These are phyloP conservation scores for Xylota sylvarum DNA, from an alignment of 2,888 invertebrate species.

Conservation along the genomic window DNA sequence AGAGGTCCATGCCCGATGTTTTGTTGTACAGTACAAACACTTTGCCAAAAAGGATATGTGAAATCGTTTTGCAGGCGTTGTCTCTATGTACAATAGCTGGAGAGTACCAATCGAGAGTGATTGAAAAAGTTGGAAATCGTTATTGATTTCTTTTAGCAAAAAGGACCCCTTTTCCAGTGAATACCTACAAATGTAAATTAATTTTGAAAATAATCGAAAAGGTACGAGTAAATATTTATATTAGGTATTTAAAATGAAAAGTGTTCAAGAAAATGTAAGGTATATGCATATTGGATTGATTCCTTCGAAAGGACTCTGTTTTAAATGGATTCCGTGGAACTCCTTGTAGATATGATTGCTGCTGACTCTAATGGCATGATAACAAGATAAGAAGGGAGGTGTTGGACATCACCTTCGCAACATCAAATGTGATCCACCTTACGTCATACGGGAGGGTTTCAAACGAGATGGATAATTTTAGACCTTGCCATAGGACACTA, in stretches of 20 bases:
- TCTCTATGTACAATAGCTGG: constrained; percentile 15
- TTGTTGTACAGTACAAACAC: constrained; percentile 59
- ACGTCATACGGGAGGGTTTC: too few relatives aligned
- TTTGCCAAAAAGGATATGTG: constrained; percentile 65
- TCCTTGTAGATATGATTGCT: too few relatives aligned
- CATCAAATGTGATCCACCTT: too few relatives aligned
- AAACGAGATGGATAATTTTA: too few relatives aligned
- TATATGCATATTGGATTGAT: too few relatives aligned
- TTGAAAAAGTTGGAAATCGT: constrained; percentile 47
- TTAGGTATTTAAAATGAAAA: neutral
- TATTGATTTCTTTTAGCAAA: constrained; percentile 20
- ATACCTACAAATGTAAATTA: constrained; percentile 8
- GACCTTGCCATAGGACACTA: too few relatives aligned
- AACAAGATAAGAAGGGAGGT: too few relatives aligned
- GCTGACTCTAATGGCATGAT: too few relatives aligned
- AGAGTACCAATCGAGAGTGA: constrained; percentile 37
- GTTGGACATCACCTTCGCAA: too few relatives aligned
- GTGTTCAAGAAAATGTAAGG: too few relatives aligned
- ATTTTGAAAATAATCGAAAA: constrained; percentile 20
- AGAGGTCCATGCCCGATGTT: constrained; percentile 28
- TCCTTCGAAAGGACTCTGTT: too few relatives aligned
- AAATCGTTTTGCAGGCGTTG: constrained; percentile 43
- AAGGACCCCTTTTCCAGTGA: constrained; percentile 3
- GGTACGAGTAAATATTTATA: neutral
- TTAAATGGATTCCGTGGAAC: too few relatives aligned